Evolutionary conservation across 2,113 vertebrate species (phyloP).

Genomic region (Siphamia tubifer): DNA sequence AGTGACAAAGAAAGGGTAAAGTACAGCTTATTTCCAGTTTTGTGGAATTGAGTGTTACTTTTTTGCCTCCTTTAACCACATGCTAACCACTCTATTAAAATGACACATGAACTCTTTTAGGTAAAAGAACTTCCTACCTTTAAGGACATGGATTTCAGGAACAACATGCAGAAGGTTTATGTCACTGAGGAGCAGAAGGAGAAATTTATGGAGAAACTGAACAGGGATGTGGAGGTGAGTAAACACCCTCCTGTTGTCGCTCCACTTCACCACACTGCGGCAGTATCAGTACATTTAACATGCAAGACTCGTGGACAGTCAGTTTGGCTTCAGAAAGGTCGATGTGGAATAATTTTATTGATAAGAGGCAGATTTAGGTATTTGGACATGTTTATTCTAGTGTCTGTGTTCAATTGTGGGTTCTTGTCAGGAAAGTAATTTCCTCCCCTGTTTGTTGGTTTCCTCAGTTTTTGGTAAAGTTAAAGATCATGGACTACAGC

Average conservation of each 20-base stretch:
- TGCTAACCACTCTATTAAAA: background rate
- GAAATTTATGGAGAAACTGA: conserved; percentile 88
- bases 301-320: background rate
- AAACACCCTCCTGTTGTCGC: conserved; percentile 4
- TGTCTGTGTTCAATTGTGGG: too few relatives aligned
- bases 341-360: background rate
- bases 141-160: conserved; percentile 91
- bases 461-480: conserved; percentile 85
- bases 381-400: too few relatives aligned
- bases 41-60: background rate
- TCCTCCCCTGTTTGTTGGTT: background rate
- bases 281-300: background rate
- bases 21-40: rapidly evolving
- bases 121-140: conserved; percentile 90
- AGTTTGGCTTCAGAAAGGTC: background rate
- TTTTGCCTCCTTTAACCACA: background rate
- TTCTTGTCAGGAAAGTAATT: too few relatives aligned
- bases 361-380: background rate
- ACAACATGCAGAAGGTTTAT: conserved; percentile 91
- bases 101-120: conserved; percentile 50
- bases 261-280: conserved; percentile 24
- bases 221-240: conserved; percentile 88
- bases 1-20: conserved; percentile 93
- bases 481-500: conserved; percentile 96
- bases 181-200: conserved; percentile 87